These are phyloP conservation scores for Rousettus leschenaultii DNA, from an alignment of 2,113 vertebrate genomes.

Conservation along the genomic window DNA sequence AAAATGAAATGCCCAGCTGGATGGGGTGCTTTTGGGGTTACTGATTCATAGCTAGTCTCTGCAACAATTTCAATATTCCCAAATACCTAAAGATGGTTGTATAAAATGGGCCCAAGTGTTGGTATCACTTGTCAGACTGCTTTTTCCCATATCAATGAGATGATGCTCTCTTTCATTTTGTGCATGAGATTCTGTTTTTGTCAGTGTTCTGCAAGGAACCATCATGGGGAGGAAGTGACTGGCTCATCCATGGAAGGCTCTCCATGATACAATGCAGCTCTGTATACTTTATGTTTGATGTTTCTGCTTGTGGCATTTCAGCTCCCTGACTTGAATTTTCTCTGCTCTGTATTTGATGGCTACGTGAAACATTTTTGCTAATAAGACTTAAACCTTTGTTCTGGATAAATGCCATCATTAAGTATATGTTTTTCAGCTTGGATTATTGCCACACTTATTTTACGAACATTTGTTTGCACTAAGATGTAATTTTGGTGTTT, in stretches of 20 bases:
- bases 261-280: accelerated
- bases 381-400: slow-evolving; percentile 42
- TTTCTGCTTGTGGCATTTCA: slow-evolving; percentile 17
- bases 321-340: neutral
- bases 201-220: neutral
- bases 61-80: neutral
- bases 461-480: neutral
- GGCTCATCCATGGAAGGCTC: neutral
- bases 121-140: neutral
- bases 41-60: neutral
- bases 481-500: slow-evolving; percentile 34
- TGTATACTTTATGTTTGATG: neutral
- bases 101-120: neutral
- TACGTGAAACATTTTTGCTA: slow-evolving; percentile 35
- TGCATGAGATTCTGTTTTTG: neutral
- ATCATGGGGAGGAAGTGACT: neutral
- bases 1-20: neutral
- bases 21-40: neutral
- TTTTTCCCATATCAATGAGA: neutral
- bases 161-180: neutral
- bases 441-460: slow-evolving; percentile 20
- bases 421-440: slow-evolving; percentile 36
- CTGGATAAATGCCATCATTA: slow-evolving; percentile 27
- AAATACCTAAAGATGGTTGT: neutral
- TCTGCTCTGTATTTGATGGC: neutral